Conservation (phyloP, 2,113 vertebrate genomes). For the Orthonyx spaldingii region DNA sequence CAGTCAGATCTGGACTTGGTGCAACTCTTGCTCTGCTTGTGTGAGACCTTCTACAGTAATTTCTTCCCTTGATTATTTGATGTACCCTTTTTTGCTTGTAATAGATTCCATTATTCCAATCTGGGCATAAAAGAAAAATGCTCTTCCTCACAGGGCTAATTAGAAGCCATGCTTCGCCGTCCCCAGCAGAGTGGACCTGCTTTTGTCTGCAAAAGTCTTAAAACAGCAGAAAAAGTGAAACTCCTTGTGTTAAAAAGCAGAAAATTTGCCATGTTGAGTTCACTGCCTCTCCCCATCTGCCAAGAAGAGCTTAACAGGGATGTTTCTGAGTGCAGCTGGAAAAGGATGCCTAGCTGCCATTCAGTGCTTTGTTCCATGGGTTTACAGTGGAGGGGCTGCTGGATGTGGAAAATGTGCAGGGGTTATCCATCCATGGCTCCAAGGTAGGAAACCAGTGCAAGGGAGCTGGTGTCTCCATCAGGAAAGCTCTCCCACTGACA, state of each 20-base stretch:
- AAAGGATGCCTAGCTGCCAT: background rate
- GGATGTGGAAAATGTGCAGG: background rate
- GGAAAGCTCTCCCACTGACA: background rate
- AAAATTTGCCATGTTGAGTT: background rate
- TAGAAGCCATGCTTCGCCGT: background rate
- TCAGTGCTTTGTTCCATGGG: background rate
- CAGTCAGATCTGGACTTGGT: background rate
- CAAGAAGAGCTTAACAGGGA: background rate
- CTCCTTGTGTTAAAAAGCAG: background rate
- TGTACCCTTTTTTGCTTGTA: background rate
- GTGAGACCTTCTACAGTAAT: background rate
- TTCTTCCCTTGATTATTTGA: background rate
- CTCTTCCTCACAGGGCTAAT: background rate
- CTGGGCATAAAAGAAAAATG: background rate
- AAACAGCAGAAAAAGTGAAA: background rate
- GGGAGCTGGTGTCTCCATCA: background rate
- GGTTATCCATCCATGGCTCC: background rate
- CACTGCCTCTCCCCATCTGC: background rate
- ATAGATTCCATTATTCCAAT: background rate
- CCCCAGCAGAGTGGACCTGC: background rate
- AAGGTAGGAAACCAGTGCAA: background rate
- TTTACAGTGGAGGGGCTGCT: background rate
- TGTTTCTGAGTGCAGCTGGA: background rate
- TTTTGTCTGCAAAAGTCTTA: background rate
- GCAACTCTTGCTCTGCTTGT: background rate